These are phyloP conservation scores for Xiphorhynchus erythropygius DNA, from an alignment of 2,797 vertebrate genomes.

Conservation along the genomic window DNA sequence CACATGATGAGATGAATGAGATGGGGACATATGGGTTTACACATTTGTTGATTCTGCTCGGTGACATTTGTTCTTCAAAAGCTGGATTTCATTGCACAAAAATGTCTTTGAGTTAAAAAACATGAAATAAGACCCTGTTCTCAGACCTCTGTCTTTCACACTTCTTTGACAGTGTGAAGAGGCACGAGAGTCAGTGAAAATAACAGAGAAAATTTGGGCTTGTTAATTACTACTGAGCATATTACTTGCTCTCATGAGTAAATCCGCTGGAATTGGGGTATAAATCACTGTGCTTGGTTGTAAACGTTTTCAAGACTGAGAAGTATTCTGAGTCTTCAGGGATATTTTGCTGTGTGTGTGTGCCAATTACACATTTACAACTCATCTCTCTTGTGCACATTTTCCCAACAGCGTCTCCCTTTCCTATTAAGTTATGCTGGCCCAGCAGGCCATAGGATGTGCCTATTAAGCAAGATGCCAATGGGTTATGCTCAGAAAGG, in stretches of 20 bases:
- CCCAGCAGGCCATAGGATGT: background rate
- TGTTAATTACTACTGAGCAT: conserved; percentile 56
- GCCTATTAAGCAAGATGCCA: background rate
- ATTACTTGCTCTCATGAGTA: conserved; percentile 51
- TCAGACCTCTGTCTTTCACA: background rate
- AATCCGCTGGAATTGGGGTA: background rate
- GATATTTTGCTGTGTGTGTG: background rate
- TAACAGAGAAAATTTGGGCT: background rate
- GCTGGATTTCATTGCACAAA: background rate
- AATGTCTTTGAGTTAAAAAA: background rate
- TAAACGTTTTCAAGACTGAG: conserved; percentile 32
- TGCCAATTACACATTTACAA: conserved; percentile 41
- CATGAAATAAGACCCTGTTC: background rate
- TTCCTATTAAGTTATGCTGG: conserved; percentile 1
- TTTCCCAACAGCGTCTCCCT: conserved; percentile 22
- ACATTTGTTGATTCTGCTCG: background rate
- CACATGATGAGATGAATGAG: background rate
- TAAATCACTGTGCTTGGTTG: conserved; percentile 16
- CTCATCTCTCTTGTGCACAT: background rate
- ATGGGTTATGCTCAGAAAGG: background rate
- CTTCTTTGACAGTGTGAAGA: conserved; percentile 33
- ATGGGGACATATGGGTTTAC: background rate
- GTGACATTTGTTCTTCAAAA: background rate
- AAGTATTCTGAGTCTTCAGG: conserved; percentile 26
- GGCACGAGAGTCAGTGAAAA: background rate